phyloP scores from a whole-genome alignment of 2,888 invertebrate genomes.

The Mythimna impura region DNA sequence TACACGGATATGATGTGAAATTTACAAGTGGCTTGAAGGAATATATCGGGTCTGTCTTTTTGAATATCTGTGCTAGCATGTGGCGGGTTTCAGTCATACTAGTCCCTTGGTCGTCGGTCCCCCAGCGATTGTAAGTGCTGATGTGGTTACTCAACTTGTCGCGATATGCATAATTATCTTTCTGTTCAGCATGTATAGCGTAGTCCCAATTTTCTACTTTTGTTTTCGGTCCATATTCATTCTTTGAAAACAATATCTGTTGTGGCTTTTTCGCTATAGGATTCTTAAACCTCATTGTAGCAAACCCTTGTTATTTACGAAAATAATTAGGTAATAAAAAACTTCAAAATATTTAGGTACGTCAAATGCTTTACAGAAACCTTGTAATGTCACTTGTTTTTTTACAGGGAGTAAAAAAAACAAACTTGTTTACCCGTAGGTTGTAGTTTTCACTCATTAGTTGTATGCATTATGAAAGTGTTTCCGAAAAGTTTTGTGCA shows the following conservation, averaged over 20 bases:
- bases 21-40: slow-evolving; percentile 86
- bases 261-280: slow-evolving; percentile 84
- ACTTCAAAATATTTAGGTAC: not conserved
- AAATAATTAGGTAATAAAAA: not conserved
- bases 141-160: slow-evolving; percentile 84
- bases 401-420: not conserved
- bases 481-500: not conserved
- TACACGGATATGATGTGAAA: slow-evolving; percentile 87
- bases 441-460: not conserved
- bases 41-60: slow-evolving; percentile 83
- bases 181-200: slow-evolving; percentile 81
- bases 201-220: slow-evolving; percentile 88
- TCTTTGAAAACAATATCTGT: slow-evolving; percentile 86
- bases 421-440: not conserved
- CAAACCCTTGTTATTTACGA: not conserved
- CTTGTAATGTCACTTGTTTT: slow-evolving; percentile 1
- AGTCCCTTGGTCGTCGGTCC: slow-evolving; percentile 80
- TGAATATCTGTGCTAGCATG: slow-evolving; percentile 85
- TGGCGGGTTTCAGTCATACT: slow-evolving; percentile 85
- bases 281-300: slow-evolving; percentile 77
- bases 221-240: slow-evolving; percentile 79
- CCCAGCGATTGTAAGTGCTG: slow-evolving; percentile 87
- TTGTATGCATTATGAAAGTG: not conserved
- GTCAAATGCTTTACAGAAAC: slow-evolving; percentile 5
- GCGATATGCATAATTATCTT: slow-evolving; percentile 88